phyloP scores from a whole-genome alignment of 2,888 invertebrate genomes.

The Rhagophthalmus giganteus region DNA sequence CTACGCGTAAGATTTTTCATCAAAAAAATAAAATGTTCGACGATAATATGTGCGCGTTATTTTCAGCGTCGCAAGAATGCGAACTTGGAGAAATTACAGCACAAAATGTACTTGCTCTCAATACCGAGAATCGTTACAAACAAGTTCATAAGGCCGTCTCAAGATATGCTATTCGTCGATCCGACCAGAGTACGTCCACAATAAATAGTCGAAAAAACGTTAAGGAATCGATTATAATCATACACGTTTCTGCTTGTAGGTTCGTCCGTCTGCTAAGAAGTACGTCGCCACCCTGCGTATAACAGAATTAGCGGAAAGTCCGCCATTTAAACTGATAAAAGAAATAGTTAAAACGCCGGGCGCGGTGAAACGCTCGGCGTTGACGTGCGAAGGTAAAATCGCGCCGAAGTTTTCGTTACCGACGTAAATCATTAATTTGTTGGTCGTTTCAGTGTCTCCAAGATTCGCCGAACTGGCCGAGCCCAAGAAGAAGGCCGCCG shows the following conservation, averaged over 20 bases:
- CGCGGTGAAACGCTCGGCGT: constrained; percentile 29
- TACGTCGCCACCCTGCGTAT: constrained; percentile 55
- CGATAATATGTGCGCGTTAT: constrained; percentile 8
- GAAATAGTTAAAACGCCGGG: constrained; percentile 22
- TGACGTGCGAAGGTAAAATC: too few relatives aligned
- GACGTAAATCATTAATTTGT: too few relatives aligned
- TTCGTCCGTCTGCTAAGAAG: constrained; percentile 52
- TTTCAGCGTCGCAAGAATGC: constrained; percentile 31
- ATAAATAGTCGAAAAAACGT: neutral
- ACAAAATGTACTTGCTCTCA: constrained; percentile 23
- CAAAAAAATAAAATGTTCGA: too few relatives aligned
- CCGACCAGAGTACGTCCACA: constrained; percentile 20
- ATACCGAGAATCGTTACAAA: constrained; percentile 18
- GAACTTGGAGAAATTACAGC: constrained; percentile 20
- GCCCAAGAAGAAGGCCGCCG: constrained; percentile 48
- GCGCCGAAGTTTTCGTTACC: too few relatives aligned
- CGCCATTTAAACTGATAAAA: constrained; percentile 37
- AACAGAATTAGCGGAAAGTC: constrained; percentile 54
- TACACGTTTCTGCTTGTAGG: constrained; percentile 43
- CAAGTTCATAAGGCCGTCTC: constrained; percentile 29
- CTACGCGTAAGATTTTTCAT: constrained; percentile 31
- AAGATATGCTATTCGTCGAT: constrained; percentile 28
- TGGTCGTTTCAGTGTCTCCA: constrained; percentile 39
- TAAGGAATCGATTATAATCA: neutral
- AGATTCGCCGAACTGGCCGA: constrained; percentile 45